Conservation (phyloP, 1,140 invertebrate genomes). For the Globodera rostochiensis region DNA sequence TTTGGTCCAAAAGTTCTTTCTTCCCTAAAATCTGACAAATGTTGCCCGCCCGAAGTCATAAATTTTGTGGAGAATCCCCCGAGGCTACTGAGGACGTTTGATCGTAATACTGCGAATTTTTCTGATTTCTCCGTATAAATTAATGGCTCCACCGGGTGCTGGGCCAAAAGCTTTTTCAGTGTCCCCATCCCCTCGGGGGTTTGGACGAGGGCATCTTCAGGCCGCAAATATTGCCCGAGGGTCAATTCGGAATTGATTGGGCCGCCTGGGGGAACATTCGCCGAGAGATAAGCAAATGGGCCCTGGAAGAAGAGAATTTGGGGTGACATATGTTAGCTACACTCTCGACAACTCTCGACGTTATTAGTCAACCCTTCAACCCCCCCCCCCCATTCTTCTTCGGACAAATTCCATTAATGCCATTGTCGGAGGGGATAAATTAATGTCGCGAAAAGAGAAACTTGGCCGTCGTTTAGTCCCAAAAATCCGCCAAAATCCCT, state of each 20-base stretch:
- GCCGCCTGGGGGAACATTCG: not conserved
- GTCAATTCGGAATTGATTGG: not conserved
- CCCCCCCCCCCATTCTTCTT: too few relatives aligned
- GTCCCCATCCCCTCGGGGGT: not conserved
- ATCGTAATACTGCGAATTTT: not conserved
- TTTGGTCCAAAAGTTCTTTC: not conserved
- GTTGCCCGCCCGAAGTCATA: not conserved
- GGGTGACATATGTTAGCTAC: not conserved
- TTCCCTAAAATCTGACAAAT: too few relatives aligned
- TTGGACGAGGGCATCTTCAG: not conserved
- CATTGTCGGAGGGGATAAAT: too few relatives aligned
- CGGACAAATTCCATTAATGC: too few relatives aligned
- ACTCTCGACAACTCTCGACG: not conserved
- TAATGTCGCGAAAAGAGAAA: too few relatives aligned
- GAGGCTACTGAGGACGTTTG: not conserved
- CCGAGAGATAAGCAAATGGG: not conserved
- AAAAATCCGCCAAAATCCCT: too few relatives aligned
- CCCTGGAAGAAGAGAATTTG: too few relatives aligned
- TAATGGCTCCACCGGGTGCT: not conserved
- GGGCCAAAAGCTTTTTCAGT: not conserved
- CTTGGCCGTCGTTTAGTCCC: too few relatives aligned
- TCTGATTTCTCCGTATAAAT: not conserved
- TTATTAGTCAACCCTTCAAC: not conserved
- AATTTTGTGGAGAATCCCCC: not conserved
- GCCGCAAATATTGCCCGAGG: not conserved